Evolutionary conservation across 2,113 vertebrate species (phyloP).

Genomic region (Callaeas wilsoni): DNA sequence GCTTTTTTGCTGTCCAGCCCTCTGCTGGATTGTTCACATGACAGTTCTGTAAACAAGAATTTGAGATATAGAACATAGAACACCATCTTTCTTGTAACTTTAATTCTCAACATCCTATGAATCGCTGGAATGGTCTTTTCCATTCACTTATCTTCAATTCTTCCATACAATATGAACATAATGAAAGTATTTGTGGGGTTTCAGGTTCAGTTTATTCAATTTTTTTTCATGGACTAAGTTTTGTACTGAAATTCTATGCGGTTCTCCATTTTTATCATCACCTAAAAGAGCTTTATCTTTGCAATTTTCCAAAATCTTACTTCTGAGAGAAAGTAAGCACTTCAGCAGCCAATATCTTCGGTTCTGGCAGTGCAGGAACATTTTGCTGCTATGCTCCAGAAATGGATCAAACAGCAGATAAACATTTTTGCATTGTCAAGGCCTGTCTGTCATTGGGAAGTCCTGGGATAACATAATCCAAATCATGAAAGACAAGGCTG

Average conservation of each 20-base stretch:
- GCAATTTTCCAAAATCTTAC: background rate
- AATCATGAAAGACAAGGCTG: background rate
- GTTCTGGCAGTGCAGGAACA: background rate
- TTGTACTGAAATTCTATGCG: background rate
- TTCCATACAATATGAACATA: background rate
- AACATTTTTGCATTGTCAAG: background rate
- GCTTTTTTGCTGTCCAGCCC: background rate
- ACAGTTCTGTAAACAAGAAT: background rate
- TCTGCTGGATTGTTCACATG: background rate
- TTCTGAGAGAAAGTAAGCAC: background rate
- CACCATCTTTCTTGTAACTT: background rate
- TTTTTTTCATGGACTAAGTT: background rate
- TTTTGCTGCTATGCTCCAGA: background rate
- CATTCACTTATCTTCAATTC: background rate
- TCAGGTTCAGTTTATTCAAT: background rate
- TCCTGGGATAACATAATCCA: background rate
- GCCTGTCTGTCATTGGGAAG: background rate
- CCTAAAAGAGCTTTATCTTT: background rate
- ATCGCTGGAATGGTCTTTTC: background rate
- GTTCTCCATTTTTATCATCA: background rate
- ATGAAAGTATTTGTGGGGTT: background rate
- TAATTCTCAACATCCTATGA: background rate
- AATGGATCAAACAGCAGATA: background rate
- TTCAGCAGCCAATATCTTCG: background rate
- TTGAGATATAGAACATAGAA: background rate